phyloP scores from a whole-genome alignment of 2,888 invertebrate genomes.

The Brenthis ino region DNA sequence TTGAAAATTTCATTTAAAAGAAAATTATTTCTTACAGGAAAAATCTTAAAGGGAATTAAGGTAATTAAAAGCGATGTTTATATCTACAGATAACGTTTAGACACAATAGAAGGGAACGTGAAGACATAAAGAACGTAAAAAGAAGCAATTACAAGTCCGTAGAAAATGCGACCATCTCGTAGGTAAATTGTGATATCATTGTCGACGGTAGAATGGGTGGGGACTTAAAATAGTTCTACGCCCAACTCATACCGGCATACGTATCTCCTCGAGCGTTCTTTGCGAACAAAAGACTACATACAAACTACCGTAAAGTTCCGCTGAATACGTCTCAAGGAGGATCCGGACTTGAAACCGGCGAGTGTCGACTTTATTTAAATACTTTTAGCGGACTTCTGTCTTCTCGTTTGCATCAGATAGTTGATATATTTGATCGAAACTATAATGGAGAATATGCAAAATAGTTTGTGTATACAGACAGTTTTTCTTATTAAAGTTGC shows the following conservation, averaged over 20 bases:
- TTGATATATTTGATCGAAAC: background rate
- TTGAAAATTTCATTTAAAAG: background rate
- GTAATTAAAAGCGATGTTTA: constrained; percentile 22
- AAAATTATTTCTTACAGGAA: background rate
- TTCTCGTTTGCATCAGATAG: background rate
- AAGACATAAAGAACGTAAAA: constrained; percentile 17
- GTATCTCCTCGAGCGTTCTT: constrained; percentile 53
- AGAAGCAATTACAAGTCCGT: constrained; percentile 28
- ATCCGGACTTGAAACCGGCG: constrained; percentile 49
- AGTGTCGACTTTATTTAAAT: constrained; percentile 33
- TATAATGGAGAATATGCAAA: background rate
- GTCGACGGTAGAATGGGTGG: constrained; percentile 28
- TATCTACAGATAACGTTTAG: constrained; percentile 10
- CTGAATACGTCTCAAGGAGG: constrained; percentile 47
- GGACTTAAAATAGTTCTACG: constrained; percentile 43
- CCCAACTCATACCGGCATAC: constrained; percentile 49
- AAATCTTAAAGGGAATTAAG: background rate
- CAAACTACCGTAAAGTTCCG: constrained; percentile 49
- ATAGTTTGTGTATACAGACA: background rate
- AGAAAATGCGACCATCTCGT: constrained; percentile 18
- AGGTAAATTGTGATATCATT: constrained; percentile 39
- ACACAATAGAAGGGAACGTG: constrained; percentile 13
- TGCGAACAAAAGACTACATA: constrained; percentile 61
- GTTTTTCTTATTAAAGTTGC: too few species aligned
- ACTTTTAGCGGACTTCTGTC: constrained; percentile 12